phyloP scores from a whole-genome alignment of 2,113 vertebrate species.

The Chloroceryle aenea region DNA sequence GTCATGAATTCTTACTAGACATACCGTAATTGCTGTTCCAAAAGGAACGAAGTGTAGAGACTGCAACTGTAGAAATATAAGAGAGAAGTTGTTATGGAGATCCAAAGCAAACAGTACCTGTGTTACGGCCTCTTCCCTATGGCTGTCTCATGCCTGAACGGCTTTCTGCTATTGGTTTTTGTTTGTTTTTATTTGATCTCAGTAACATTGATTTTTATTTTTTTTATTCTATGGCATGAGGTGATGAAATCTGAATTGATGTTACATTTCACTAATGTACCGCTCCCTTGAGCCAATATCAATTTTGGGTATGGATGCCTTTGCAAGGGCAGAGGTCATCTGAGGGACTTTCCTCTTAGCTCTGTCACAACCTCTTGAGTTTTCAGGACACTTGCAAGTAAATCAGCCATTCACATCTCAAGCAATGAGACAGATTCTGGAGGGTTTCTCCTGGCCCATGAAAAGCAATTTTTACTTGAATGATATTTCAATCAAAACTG shows the following conservation, averaged over 20 bases:
- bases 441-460: not conserved
- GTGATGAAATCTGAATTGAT: conserved; percentile 31
- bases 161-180: not conserved
- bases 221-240: not conserved
- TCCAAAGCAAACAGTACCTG: conserved; percentile 19
- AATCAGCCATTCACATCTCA: not conserved
- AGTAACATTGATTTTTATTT: conserved; percentile 44
- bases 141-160: not conserved
- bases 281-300: conserved; percentile 21
- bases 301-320: conserved; percentile 22
- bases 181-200: not conserved
- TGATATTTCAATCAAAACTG: conserved; percentile 4
- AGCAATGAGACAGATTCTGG: not conserved
- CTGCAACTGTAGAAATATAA: not conserved
- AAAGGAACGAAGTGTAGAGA: conserved; percentile 6
- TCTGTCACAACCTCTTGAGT: not conserved
- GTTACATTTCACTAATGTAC: conserved; percentile 48
- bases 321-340: conserved; percentile 1
- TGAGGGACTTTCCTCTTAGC: not conserved
- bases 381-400: not conserved
- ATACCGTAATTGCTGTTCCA: not conserved
- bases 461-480: conserved; percentile 29
- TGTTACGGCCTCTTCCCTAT: not conserved
- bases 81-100: not conserved
- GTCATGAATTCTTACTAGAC: conserved; percentile 31